phyloP scores from a whole-genome alignment of 2,888 invertebrate genomes.

The Cheilosia scutellata region DNA sequence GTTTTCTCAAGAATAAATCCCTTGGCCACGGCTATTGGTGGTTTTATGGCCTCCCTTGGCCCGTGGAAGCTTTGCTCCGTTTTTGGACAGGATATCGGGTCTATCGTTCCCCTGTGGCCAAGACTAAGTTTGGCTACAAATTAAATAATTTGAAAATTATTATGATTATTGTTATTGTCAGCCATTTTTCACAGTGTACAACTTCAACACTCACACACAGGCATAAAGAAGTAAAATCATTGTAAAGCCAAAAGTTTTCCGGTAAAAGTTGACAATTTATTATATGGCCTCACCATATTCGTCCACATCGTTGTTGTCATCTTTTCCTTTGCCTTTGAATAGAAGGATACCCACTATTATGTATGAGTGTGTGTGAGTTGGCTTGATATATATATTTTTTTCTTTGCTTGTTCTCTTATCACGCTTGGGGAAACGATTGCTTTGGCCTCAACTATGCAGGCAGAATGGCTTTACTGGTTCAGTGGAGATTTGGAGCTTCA shows the following conservation, averaged over 20 bases:
- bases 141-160: too few relatives aligned
- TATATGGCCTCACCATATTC: slow-evolving; percentile 69
- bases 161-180: too few relatives aligned
- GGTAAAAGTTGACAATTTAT: slow-evolving; percentile 69
- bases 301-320: slow-evolving; percentile 52
- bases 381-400: background rate
- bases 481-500: slow-evolving; percentile 30
- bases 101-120: too few relatives aligned
- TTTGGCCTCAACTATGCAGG: slow-evolving; percentile 49
- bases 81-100: too few relatives aligned
- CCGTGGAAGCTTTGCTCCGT: too few relatives aligned
- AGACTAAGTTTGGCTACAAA: too few relatives aligned
- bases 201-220: background rate
- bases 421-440: slow-evolving; percentile 49
- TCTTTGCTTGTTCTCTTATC: slow-evolving; percentile 54
- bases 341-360: slow-evolving; percentile 8
- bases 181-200: slow-evolving; percentile 19
- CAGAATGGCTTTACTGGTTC: slow-evolving; percentile 48
- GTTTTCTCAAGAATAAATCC: too few relatives aligned
- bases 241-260: slow-evolving; percentile 63
- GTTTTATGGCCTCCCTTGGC: too few relatives aligned
- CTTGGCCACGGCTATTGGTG: too few relatives aligned
- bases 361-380: slow-evolving; percentile 10
- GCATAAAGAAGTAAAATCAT: background rate
- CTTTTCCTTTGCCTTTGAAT: slow-evolving; percentile 21